A percentile compares a stretch with the other conserved stretches of the same genome.
phyloP scores from a whole-genome alignment of 2,797 vertebrate genomes.

The Channa striata region DNA sequence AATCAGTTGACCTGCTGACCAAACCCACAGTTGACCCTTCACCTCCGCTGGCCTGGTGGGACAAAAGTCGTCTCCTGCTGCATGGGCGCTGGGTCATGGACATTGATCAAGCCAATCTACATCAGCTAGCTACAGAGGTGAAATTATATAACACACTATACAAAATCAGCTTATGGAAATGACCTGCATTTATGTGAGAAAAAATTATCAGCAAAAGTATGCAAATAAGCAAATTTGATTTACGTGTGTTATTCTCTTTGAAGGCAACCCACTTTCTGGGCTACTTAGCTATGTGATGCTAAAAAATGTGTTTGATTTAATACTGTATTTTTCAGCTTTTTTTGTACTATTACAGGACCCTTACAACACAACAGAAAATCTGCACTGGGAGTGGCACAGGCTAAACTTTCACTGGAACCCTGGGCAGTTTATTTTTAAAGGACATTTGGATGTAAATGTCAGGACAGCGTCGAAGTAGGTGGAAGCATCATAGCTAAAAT shows the following conservation, averaged over 20 bases:
- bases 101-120: conserved; percentile 96
- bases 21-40: conserved; percentile 95
- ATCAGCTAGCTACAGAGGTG: conserved; percentile 97
- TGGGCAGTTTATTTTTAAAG: conserved; percentile 94
- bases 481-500: conserved; percentile 1
- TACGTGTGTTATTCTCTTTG: no score
- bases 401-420: conserved; percentile 95
- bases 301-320: not conserved
- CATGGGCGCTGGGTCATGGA: conserved; percentile 96
- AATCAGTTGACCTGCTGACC: conserved; percentile 95
- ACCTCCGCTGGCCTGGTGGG: conserved; percentile 95
- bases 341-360: conserved; percentile 87
- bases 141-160: not conserved
- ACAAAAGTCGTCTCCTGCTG: conserved; percentile 95
- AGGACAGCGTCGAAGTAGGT: conserved; percentile 98
- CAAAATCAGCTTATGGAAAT: no score
- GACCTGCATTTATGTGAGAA: no score
- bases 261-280: not conserved
- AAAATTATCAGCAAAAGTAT: no score
- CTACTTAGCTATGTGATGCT: not conserved
- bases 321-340: not conserved
- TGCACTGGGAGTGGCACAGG: conserved; percentile 98
- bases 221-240: no score
- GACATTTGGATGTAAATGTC: conserved; percentile 95
- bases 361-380: conserved; percentile 98